Evolutionary conservation across 2,797 vertebrate species (phyloP), one percentile per base, ranked within the genome.

Genomic region (Natrix natrix): DNA sequence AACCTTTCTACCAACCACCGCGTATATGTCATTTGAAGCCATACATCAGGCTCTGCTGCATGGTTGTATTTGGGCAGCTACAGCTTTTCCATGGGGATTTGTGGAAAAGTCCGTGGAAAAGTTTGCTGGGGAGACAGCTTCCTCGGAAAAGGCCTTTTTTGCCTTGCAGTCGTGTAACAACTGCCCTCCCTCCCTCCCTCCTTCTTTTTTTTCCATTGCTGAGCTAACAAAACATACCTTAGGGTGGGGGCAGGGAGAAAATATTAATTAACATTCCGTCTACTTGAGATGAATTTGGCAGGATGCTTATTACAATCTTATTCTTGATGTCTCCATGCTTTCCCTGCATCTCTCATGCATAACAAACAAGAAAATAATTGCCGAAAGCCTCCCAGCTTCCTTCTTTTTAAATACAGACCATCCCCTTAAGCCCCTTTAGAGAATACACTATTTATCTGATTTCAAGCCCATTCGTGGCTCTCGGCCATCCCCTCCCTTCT

Each of bases 331-430:
- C 96, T 96, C 96, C 69, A 93, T 92, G 94, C 66, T 89, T 96
- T 86, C 94, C 95, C 96, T 96, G 96, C 86, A 97, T 94, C 96
- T 97, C 95, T 97, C 94, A 96, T 96, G 96, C 96, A 94, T 94
- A 83, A 91, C 93, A 97, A 97, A 97, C 90, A 95, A 97, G 95
- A 91, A 97, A 95, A 95, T 96, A 97, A 96, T 96, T 95, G 94
- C 90, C 93, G 94, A 93, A 95, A 63, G 69, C 94, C 92, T 95
- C 24, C 87, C 92, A 86, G 8, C 57, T 89, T 91, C 61, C 92
- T 95, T 94, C 87, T 63, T 97, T 97, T 94, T 95, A 93, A 95
- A 95, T 96, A 95, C 32, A 91, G 90, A 95, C 92, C 90, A 92
- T 96, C 96, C 92, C 92, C 94, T 94, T 93, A 94, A 95, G 94